Evolutionary conservation across 2,797 vertebrate genomes (phyloP), one percentile per base, ranked within the genome.

Genomic region (Gallinago stenura): DNA sequence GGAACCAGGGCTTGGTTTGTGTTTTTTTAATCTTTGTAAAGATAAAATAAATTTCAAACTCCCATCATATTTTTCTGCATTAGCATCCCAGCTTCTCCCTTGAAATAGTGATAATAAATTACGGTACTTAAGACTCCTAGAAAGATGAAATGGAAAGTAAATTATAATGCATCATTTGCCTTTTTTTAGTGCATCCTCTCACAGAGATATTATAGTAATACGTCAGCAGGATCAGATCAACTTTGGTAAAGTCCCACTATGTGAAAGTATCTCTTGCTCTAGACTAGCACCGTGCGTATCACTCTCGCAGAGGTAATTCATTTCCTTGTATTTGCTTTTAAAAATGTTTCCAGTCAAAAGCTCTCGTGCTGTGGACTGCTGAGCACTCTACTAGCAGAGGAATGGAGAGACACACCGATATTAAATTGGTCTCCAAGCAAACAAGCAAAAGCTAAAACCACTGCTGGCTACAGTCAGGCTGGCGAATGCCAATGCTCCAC

Each of bases 111-210:
- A 54, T 22, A 89, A 89, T 65, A 84, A 92, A 86, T 76, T 46
- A 64, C 1, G 0, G 25, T 54, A 82, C 30, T 82, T 73, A 80
- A 68, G 41, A 54, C 21, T 92, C 61, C 78, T 80, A 85, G 60
- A 79, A 76, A 8, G n/a, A 93, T 64, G 61, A 93, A 83, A 75
- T 30, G 11, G 15, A 35, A 95, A 92, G 35, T 81, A 96, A 94
- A 91, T 78, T 73, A 35, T 26, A 91, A 53, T 48, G 35, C 41
- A 84, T 66, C 50, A 48, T 90, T 84, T 90, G 33, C 50, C 43
- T 68, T 66, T 83, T 83, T 77, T 53, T 35, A 25, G 53, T 85
- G 18, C 50, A 85, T 41, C 66, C 20, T 41, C 35, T 81, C 50
- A 39, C 13, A 72, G 54, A 88, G 53, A 65, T 20, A 46, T 24